These are phyloP conservation scores for Tubulanus polymorphus DNA, from an alignment of 2,888 invertebrate species.

Conservation along the genomic window DNA sequence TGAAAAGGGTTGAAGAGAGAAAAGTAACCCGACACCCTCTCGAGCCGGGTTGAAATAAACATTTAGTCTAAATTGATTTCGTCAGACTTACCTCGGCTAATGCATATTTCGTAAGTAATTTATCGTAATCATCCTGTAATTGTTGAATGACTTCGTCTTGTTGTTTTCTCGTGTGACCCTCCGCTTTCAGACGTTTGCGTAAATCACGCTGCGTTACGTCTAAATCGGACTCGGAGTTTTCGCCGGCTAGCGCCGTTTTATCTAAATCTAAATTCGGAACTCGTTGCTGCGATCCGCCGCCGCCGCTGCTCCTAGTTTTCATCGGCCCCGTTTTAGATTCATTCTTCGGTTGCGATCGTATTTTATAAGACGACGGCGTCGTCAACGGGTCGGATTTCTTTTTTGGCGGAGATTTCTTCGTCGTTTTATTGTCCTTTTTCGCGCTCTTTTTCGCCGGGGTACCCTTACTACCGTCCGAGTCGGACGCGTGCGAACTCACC, in stretches of 20 bases:
- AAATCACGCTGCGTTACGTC: not conserved
- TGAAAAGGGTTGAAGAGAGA: too few relatives aligned
- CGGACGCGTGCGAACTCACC: too few relatives aligned
- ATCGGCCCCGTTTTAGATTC: not conserved
- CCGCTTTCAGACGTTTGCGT: not conserved
- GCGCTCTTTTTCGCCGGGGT: too few relatives aligned
- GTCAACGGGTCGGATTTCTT: too few relatives aligned
- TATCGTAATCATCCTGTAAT: slow-evolving; percentile 39
- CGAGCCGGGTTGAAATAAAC: too few relatives aligned
- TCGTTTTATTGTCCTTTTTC: too few relatives aligned
- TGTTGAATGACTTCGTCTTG: not conserved
- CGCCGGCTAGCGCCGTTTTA: not conserved
- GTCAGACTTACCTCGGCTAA: slow-evolving; percentile 50
- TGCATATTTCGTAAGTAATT: slow-evolving; percentile 50
- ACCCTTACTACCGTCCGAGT: too few relatives aligned
- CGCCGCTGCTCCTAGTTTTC: too few relatives aligned
- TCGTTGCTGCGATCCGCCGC: not conserved
- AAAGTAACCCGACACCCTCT: too few relatives aligned
- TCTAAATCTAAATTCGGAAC: not conserved
- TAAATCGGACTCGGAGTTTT: not conserved
- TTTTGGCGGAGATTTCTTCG: too few relatives aligned
- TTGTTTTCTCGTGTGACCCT: not conserved
- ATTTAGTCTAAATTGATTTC: too few relatives aligned
- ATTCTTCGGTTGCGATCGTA: not conserved
- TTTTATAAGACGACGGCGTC: not conserved